Conservation (phyloP, 1,140 invertebrate genomes). For the Heterodera carotae region DNA sequence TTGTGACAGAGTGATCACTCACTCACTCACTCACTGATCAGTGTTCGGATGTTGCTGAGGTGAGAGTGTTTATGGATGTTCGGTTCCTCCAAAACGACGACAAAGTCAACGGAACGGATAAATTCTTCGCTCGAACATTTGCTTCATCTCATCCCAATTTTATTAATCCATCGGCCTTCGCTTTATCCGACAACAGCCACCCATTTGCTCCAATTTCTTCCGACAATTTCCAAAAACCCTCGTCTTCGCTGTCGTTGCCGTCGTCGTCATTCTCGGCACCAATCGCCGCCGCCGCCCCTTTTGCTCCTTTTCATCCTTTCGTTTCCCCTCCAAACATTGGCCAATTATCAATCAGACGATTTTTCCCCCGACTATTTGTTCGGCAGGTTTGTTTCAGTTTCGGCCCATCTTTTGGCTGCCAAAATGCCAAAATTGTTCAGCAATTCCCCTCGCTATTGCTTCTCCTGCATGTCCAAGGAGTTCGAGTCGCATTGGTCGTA, state of each 20-base stretch:
- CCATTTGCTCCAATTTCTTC: neutral
- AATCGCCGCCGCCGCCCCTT: too few species aligned
- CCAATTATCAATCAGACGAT: neutral
- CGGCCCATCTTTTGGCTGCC: neutral
- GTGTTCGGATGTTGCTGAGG: neutral
- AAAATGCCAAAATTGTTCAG: conserved; percentile 37
- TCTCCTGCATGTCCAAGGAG: conserved; percentile 59
- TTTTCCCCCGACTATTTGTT: neutral
- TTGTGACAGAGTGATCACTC: too few species aligned
- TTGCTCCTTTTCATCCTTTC: neutral
- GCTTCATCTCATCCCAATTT: neutral
- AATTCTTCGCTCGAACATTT: neutral
- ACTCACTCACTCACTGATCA: neutral
- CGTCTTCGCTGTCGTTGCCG: neutral
- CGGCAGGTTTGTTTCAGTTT: neutral
- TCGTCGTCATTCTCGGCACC: neutral
- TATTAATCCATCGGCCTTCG: neutral
- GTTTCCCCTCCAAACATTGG: neutral
- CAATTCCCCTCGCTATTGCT: conserved; percentile 51
- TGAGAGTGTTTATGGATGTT: neutral
- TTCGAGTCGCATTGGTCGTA: conserved; percentile 59
- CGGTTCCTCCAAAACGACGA: neutral
- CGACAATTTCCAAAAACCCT: too few species aligned
- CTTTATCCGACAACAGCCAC: neutral
- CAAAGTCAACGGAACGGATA: neutral